Base-by-base conservation (phyloP, 2,797 vertebrate species). In the Gallirallus australis region DNA sequence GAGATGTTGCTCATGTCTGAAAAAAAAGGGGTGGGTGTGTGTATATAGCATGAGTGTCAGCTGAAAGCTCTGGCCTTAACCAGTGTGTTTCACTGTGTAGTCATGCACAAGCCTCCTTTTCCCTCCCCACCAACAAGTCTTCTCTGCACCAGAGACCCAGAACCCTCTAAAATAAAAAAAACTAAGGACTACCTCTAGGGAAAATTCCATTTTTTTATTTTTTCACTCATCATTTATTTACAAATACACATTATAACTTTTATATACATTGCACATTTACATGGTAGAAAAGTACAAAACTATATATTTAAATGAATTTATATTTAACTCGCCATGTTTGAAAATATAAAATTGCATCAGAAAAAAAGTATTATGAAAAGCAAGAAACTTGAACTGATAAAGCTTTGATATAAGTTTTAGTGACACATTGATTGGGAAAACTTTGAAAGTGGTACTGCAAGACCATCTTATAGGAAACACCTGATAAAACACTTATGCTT, bases 181-280 rank as follows among this genome's bases (percentile, higher is more conserved):
- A 79, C 24, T 24, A 39, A 96, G 66, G 73, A 75, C 52, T 72
- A 7, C 82, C 65, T 88, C 66, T 96, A 97, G 91, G 97, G 95
- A 97, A 98, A 98, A 97, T 93, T 97, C 97, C 93, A 93, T 93
- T 98, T 98, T 98, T 98, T 98, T 97, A 91, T 99, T 52, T 52
- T 99, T 99, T 99, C 99, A 99, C 98, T 99, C 99, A 98, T 99
- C 98, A 98, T 99, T 99, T 99, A 99, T 99, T 99, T 99, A 99
- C 99, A 99, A 99, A 99, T 99, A 99, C 99, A 99, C 99, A 99
- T 99, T 99, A 98, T 99, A 99, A 99, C 99, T 99, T 99, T 98
- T 99, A 99, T 99, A 99, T 99, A 99, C 99, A 99, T 99, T 99
- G 99, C 99, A 99, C 99, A 99, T 99, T 99, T 99, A 99, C 99